Conservation (phyloP, 2,113 vertebrate species). For the Piprites chloris region DNA sequence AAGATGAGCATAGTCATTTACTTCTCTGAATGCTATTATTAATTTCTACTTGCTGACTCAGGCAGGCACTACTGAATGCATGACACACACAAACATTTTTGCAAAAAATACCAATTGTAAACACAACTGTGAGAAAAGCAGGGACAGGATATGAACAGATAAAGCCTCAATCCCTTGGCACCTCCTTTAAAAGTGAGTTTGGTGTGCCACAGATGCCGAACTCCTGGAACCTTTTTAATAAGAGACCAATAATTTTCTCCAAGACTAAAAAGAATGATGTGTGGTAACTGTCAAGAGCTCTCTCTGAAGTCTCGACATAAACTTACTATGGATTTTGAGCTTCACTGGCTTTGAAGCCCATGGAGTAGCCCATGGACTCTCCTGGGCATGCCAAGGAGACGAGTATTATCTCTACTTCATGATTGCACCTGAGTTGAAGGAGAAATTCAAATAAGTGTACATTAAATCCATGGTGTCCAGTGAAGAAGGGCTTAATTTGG, state of each 20-base stretch:
- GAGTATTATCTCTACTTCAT: not conserved
- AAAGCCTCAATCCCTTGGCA: not conserved
- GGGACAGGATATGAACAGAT: not conserved
- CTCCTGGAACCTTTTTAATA: not conserved
- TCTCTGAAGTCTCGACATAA: not conserved
- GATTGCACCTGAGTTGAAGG: not conserved
- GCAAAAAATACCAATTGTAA: not conserved
- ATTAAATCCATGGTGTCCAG: not conserved
- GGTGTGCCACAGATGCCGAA: not conserved
- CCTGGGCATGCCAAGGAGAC: not conserved
- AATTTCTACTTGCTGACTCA: not conserved
- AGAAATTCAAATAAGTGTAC: not conserved
- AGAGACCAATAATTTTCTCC: not conserved
- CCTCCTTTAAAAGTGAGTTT: not conserved
- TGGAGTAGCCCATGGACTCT: not conserved
- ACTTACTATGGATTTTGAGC: not conserved
- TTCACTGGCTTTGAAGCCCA: not conserved
- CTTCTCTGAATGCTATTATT: not conserved
- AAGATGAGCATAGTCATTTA: not conserved
- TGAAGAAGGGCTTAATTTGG: not conserved
- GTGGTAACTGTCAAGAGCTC: not conserved
- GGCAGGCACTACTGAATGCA: not conserved
- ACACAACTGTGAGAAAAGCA: not conserved
- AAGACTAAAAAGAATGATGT: not conserved
- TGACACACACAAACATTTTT: not conserved